Conservation (phyloP, 2,113 vertebrate genomes). For the Haliaeetus leucogaster region DNA sequence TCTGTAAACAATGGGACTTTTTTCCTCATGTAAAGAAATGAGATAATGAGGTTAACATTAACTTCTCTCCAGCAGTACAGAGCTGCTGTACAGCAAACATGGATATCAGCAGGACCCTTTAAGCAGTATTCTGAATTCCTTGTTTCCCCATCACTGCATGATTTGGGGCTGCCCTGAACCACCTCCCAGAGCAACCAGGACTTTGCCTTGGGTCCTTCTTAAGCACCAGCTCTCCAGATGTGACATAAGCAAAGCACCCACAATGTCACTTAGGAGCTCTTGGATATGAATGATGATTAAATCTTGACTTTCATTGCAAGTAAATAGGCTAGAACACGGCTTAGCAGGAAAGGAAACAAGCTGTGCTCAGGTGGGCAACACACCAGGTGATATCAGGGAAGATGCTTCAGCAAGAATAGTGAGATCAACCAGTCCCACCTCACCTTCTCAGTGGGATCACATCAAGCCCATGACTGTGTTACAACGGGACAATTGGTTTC, state of each 20-base stretch:
- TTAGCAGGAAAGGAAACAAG: neutral
- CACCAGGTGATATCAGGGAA: neutral
- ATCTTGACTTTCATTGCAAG: neutral
- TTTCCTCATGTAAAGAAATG: neutral
- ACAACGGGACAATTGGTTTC: neutral
- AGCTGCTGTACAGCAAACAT: neutral
- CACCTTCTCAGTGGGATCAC: neutral
- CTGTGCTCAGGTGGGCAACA: neutral
- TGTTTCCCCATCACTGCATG: neutral
- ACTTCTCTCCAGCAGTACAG: neutral
- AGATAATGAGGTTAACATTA: neutral
- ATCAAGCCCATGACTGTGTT: neutral
- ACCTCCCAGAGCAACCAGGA: neutral
- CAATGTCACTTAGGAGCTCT: neutral
- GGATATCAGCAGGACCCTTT: neutral
- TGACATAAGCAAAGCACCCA: neutral
- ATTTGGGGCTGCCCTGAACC: fast-evolving
- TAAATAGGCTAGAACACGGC: neutral
- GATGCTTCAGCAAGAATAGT: neutral
- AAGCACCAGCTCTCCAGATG: neutral
- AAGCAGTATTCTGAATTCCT: neutral
- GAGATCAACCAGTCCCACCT: neutral
- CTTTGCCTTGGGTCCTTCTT: neutral
- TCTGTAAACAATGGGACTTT: neutral
- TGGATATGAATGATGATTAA: neutral